phyloP scores from a whole-genome alignment of 1,140 invertebrate genomes.

The Drosophila willistoni region DNA sequence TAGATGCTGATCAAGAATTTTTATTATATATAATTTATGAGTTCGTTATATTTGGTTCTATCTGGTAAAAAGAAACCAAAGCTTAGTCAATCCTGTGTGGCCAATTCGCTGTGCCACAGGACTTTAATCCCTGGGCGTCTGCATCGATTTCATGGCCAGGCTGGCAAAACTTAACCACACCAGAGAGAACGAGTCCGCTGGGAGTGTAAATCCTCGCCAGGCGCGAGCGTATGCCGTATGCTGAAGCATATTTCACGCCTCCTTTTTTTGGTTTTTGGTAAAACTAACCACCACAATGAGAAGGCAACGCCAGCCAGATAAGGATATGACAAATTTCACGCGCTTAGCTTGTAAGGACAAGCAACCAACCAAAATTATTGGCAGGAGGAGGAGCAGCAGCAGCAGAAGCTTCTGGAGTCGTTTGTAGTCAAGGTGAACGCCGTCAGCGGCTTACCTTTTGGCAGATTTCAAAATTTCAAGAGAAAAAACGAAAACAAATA shows the following conservation, averaged over 20 bases:
- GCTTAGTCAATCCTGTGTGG: conserved; percentile 1
- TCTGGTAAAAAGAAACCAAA: too few relatives aligned
- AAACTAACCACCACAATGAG: conserved; percentile 61
- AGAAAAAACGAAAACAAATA: too few relatives aligned
- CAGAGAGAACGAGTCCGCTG: conserved; percentile 3
- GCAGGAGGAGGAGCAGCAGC: neutral
- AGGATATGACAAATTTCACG: conserved; percentile 79
- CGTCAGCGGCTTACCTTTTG: conserved; percentile 69
- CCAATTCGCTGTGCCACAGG: conserved; percentile 14
- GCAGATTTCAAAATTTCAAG: conserved; percentile 36
- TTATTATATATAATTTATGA: too few relatives aligned
- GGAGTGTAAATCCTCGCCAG: conserved; percentile 21
- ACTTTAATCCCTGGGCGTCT: conserved; percentile 31
- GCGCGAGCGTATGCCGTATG: conserved; percentile 48
- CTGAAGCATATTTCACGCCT: conserved; percentile 72
- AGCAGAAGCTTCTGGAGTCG: too few relatives aligned
- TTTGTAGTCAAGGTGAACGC: conserved; percentile 58
- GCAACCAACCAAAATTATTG: neutral
- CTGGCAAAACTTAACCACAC: conserved; percentile 7
- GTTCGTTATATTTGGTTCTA: too few relatives aligned
- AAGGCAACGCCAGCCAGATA: conserved; percentile 42
- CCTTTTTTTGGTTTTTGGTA: conserved; percentile 46
- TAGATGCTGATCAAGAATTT: too few relatives aligned
- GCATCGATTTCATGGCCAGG: conserved; percentile 24
- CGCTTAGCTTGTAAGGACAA: conserved; percentile 45